phyloP scores from a whole-genome alignment of 2,888 invertebrate species.

The Parnassius apollo region DNA sequence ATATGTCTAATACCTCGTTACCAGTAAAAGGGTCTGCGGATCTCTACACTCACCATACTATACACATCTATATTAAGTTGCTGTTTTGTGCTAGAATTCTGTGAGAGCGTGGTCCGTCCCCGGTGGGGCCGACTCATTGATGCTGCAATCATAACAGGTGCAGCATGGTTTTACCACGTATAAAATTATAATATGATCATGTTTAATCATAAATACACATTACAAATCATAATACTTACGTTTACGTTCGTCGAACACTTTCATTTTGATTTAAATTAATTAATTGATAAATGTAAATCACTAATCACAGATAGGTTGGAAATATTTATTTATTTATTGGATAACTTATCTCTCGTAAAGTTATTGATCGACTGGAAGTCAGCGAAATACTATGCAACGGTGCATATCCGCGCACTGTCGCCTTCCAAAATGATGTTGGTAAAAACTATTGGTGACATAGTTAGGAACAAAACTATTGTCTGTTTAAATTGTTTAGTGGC shows the following conservation, averaged over 20 bases:
- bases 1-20: too few relatives aligned
- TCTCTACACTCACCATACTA: too few relatives aligned
- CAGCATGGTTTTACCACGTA: too few relatives aligned
- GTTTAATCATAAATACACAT: too few relatives aligned
- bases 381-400: constrained; percentile 8
- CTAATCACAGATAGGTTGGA: not conserved
- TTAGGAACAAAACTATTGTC: not conserved
- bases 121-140: too few relatives aligned
- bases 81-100: too few relatives aligned
- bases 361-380: constrained; percentile 7
- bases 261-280: constrained; percentile 36
- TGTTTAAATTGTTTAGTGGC: too few relatives aligned
- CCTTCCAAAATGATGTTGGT: not conserved
- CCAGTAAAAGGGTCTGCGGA: too few relatives aligned
- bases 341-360: not conserved
- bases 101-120: too few relatives aligned
- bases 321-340: not conserved
- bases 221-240: constrained; percentile 35
- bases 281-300: not conserved
- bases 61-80: too few relatives aligned
- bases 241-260: constrained; percentile 31
- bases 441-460: constrained; percentile 14
- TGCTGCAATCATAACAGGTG: too few relatives aligned
- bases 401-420: not conserved
- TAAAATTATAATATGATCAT: not conserved